These are phyloP conservation scores for Zenarchopterus dispar DNA, from an alignment of 2,797 vertebrate species.

Conservation along the genomic window DNA sequence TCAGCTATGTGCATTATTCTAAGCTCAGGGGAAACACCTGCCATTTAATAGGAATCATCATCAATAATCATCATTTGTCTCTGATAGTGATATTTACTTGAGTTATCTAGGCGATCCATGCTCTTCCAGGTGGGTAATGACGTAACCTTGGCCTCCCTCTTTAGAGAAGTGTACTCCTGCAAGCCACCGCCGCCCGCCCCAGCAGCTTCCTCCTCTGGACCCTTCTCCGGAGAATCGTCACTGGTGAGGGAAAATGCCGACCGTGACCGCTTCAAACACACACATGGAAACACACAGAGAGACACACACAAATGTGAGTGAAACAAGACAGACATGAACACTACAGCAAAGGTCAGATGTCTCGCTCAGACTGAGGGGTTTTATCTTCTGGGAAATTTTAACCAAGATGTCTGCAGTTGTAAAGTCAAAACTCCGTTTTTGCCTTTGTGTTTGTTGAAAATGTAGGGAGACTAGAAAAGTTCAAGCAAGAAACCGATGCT, in stretches of 20 bases:
- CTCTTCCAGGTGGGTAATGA: slow-evolving; percentile 89
- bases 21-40: too few relatives aligned
- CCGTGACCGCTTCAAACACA: slow-evolving; percentile 82
- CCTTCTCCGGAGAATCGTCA: slow-evolving; percentile 82
- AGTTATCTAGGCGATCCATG: slow-evolving; percentile 88
- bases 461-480: neutral
- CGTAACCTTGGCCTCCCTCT: slow-evolving; percentile 80
- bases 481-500: neutral
- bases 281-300: slow-evolving; percentile 13
- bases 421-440: neutral
- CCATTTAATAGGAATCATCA: too few relatives aligned
- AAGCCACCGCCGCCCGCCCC: slow-evolving; percentile 54
- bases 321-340: neutral
- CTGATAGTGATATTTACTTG: slow-evolving; percentile 78
- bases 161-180: slow-evolving; percentile 78
- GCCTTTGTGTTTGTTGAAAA: neutral
- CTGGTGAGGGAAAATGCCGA: slow-evolving; percentile 87
- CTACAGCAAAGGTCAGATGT: neutral
- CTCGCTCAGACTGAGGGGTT: neutral
- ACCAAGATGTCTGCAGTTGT: neutral
- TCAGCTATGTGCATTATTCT: too few relatives aligned
- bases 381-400: neutral
- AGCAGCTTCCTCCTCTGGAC: slow-evolving; percentile 63
- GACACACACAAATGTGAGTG: neutral
- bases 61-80: neutral